Evolutionary conservation across 2,888 invertebrate species (phyloP).

Genomic region (Chirona hameri): DNA sequence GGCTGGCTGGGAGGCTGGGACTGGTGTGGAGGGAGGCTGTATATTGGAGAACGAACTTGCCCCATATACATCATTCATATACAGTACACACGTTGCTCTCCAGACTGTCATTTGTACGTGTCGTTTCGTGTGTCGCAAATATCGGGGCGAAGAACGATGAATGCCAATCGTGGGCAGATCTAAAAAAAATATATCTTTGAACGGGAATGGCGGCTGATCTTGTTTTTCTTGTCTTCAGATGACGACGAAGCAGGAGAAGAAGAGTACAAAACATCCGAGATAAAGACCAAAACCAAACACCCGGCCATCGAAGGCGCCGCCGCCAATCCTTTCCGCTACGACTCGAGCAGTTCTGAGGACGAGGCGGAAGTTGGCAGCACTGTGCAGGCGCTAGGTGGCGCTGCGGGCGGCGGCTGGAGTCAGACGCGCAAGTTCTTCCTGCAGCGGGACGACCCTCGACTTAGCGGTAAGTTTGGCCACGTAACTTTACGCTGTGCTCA

Average conservation of each 20-base stretch:
- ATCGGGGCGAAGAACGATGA: too few relatives aligned
- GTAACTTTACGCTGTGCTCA: too few relatives aligned
- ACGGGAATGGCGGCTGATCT: too few relatives aligned
- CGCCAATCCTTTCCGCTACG: background rate
- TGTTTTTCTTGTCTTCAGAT: background rate
- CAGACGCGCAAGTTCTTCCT: slow-evolving; percentile 13
- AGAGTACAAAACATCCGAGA: background rate
- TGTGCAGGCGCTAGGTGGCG: background rate
- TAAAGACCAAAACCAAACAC: background rate
- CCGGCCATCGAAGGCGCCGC: background rate
- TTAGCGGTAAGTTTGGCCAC: background rate
- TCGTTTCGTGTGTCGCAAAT: too few relatives aligned
- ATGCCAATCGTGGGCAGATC: too few relatives aligned
- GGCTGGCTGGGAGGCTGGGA: too few relatives aligned
- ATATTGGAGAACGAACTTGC: too few relatives aligned
- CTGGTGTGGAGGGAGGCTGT: too few relatives aligned
- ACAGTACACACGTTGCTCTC: too few relatives aligned
- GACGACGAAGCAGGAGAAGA: background rate
- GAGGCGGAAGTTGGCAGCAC: background rate
- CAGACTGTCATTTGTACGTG: too few relatives aligned
- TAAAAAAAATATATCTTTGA: too few relatives aligned
- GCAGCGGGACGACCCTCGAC: background rate
- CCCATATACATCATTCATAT: too few relatives aligned
- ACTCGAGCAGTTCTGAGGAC: slow-evolving; percentile 22
- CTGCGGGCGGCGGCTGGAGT: background rate